These are phyloP conservation scores for Drosophila imparisetae DNA, from an alignment of 2,888 invertebrate species.

Conservation along the genomic window DNA sequence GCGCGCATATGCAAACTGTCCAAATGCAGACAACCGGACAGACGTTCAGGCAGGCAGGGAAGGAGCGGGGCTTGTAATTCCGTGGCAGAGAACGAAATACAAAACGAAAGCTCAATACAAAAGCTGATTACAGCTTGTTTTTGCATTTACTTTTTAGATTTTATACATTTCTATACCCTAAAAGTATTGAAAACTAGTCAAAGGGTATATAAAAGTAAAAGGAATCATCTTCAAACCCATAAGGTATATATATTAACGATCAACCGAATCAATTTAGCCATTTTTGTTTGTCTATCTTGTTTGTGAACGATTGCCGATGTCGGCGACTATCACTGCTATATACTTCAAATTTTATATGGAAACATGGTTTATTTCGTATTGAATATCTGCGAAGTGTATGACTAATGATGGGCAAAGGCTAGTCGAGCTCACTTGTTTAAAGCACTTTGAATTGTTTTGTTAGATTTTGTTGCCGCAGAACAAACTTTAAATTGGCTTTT, in stretches of 20 bases:
- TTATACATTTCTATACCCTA: background rate
- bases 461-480: conserved; percentile 18
- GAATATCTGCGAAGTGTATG: background rate
- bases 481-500: conserved; percentile 73
- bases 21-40: conserved; percentile 20
- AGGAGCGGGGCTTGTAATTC: conserved; percentile 21
- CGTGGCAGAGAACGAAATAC: conserved; percentile 9
- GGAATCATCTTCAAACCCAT: background rate
- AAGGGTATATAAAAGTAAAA: background rate
- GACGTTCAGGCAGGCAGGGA: background rate
- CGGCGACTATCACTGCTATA: background rate
- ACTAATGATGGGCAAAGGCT: background rate
- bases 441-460: background rate
- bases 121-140: conserved; percentile 49
- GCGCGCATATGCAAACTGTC: conserved; percentile 61
- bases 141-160: conserved; percentile 16
- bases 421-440: background rate
- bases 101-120: conserved; percentile 48
- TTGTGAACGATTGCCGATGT: background rate
- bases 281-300: background rate
- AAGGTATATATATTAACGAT: background rate
- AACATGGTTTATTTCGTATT: background rate
- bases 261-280: background rate
- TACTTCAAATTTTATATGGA: background rate
- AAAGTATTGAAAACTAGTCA: background rate